phyloP scores from a whole-genome alignment of 2,797 vertebrate genomes.

The Galaxias olidus region DNA sequence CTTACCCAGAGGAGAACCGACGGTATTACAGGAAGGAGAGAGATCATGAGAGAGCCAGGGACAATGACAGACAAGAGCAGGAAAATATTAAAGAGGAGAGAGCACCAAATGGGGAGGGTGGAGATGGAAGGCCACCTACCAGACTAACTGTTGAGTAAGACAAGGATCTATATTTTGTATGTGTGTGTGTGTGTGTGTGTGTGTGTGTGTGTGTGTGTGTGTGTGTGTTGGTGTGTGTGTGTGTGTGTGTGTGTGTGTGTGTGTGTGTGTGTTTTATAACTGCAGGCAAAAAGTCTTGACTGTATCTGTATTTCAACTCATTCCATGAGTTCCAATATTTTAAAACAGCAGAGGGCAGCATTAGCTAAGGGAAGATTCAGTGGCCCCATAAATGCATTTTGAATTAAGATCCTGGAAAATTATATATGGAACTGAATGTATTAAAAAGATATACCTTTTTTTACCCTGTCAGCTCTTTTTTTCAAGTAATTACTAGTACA shows the following conservation, averaged over 20 bases:
- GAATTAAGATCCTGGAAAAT: too few relatives aligned
- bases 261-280: conserved; percentile 6
- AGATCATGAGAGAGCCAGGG: conserved; percentile 17
- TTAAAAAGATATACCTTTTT: neutral
- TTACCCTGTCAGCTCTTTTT: neutral
- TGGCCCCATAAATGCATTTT: too few relatives aligned
- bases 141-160: conserved; percentile 8
- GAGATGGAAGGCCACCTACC: conserved; percentile 3
- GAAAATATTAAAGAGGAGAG: conserved; percentile 18
- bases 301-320: too few relatives aligned
- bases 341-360: conserved; percentile 63
- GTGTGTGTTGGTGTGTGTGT: neutral
- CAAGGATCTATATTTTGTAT: neutral
- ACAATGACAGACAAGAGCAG: neutral
- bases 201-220: conserved; percentile 1
- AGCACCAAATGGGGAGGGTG: neutral
- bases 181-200: neutral
- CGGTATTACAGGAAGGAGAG: conserved; percentile 59
- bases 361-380: conserved; percentile 23
- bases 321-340: neutral
- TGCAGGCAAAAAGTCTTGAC: too few relatives aligned
- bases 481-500: too few relatives aligned
- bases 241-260: too few relatives aligned
- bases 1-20: conserved; percentile 82
- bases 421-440: neutral